A percentile compares a stretch with the other conserved stretches of the same genome.
These are phyloP conservation scores for Pogona vitticeps DNA, from an alignment of 2,113 vertebrate genomes.

Conservation along the genomic window DNA sequence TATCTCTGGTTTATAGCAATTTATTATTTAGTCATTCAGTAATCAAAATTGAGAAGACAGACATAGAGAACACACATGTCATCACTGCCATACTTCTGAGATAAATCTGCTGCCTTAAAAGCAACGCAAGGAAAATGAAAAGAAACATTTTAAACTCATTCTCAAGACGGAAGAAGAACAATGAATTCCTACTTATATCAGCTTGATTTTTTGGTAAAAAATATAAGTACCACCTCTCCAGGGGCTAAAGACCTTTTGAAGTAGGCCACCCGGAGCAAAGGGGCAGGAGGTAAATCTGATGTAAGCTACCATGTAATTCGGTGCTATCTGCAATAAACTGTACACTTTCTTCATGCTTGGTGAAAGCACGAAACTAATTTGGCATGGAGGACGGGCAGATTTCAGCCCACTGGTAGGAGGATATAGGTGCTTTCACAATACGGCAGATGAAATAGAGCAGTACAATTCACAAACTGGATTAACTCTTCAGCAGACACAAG, in stretches of 20 bases:
- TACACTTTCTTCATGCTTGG: slow-evolving; percentile 49
- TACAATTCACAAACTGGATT: slow-evolving; percentile 39
- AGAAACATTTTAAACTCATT: not conserved
- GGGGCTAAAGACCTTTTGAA: slow-evolving; percentile 45
- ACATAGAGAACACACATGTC: not conserved
- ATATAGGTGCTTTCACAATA: slow-evolving; percentile 49
- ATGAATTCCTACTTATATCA: not conserved
- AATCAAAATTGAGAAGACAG: not conserved
- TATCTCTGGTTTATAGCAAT: not conserved
- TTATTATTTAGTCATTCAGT: not conserved
- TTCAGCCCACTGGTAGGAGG: slow-evolving; percentile 20
- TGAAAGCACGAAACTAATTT: slow-evolving; percentile 55
- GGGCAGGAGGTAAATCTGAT: slow-evolving; percentile 67
- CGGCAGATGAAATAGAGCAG: slow-evolving; percentile 30
- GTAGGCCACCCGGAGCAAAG: slow-evolving; percentile 55
- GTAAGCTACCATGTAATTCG: slow-evolving; percentile 63
- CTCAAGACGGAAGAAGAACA: not conserved
- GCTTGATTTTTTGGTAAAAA: slow-evolving; percentile 8
- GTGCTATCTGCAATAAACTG: slow-evolving; percentile 45
- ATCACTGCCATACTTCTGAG: not conserved
- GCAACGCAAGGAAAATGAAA: not conserved
- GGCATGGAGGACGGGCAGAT: slow-evolving; percentile 24
- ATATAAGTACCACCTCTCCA: slow-evolving; percentile 24
- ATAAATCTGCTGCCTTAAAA: not conserved
- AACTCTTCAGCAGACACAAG: slow-evolving; percentile 28